phyloP scores from a whole-genome alignment of 2,797 vertebrate genomes.

The Darevskia mixta region DNA sequence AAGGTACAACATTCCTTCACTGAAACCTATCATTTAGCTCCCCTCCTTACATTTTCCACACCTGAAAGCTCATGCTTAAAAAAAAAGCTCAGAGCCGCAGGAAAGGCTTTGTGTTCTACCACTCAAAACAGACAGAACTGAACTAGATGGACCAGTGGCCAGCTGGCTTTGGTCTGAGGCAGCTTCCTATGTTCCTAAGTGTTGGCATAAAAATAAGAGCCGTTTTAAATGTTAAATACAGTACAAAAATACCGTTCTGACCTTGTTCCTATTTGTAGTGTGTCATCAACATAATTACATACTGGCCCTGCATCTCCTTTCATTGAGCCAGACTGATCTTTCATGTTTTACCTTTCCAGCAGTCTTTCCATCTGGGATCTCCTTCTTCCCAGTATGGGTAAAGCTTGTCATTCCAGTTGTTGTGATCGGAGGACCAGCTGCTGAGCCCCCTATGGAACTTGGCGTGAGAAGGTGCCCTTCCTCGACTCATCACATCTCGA shows the following conservation, averaged over 20 bases:
- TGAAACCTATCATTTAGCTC: neutral
- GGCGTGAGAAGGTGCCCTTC: conserved; percentile 66
- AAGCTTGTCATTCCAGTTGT: conserved; percentile 89
- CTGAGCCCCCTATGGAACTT: conserved; percentile 71
- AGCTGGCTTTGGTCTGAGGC: neutral
- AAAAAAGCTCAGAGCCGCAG: neutral
- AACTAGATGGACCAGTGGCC: neutral
- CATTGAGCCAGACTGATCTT: neutral
- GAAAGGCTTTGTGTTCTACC: too few species aligned
- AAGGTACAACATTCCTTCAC: neutral
- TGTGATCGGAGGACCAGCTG: conserved; percentile 90
- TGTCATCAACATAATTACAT: neutral
- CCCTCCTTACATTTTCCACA: neutral
- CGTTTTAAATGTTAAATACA: neutral
- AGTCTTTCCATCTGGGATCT: conserved; percentile 78
- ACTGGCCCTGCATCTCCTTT: neutral
- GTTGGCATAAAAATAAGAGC: neutral
- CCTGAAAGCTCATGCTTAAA: neutral
- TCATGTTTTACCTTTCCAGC: conserved; percentile 79
- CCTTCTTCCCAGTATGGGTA: conserved; percentile 85
- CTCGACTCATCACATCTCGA: conserved; percentile 84
- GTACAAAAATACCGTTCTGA: neutral
- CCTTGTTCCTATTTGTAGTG: neutral
- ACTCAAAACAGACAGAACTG: neutral
- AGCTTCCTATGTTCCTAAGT: neutral